These are phyloP conservation scores for Samia ricini DNA, from an alignment of 1,140 invertebrate species.

Conservation along the genomic window DNA sequence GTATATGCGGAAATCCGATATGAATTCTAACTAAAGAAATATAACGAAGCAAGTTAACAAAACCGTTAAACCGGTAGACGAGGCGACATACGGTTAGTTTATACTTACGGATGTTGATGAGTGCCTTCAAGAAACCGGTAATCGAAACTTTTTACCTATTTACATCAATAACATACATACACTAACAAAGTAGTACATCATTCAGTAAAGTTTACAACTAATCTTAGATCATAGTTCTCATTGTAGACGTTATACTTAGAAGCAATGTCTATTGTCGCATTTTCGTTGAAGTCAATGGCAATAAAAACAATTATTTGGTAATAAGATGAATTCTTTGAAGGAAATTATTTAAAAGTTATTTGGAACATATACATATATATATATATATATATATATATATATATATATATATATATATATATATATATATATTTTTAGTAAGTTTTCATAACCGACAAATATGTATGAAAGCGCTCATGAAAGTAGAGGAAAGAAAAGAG, in stretches of 20 bases:
- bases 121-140: slow-evolving; percentile 6
- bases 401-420: no score
- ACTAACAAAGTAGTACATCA: background rate
- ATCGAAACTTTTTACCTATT: slow-evolving; percentile 4
- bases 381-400: no score
- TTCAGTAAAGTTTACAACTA: background rate
- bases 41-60: background rate
- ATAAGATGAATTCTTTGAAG: no score
- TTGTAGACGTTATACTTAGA: no score
- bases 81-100: background rate
- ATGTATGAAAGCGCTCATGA: no score
- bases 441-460: no score
- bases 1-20: background rate
- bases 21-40: background rate
- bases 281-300: background rate
- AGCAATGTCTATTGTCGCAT: background rate
- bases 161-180: slow-evolving; percentile 2
- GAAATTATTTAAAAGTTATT: no score
- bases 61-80: background rate
- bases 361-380: no score
- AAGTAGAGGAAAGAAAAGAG: no score
- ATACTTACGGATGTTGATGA: slow-evolving; percentile 7
- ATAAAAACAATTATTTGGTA: no score
- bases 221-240: background rate
- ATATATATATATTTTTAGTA: no score